phyloP scores from a whole-genome alignment of 2,797 vertebrate species.

The Leptatherina wallacei region DNA sequence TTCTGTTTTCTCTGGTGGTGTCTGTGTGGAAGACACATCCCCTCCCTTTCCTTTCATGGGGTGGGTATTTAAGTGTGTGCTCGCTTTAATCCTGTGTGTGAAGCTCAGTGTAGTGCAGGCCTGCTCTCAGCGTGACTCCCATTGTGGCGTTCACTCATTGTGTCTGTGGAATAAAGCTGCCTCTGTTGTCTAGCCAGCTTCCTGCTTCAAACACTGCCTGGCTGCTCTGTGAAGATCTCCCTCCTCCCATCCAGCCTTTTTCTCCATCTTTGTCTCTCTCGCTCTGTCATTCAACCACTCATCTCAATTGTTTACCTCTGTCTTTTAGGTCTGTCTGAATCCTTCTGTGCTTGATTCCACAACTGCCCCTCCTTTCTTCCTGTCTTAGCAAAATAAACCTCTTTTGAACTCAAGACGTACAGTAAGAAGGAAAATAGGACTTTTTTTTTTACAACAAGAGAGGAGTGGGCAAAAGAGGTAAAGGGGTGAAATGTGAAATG shows the following conservation, averaged over 20 bases:
- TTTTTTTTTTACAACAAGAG: constrained; percentile 27
- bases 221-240: constrained; percentile 72
- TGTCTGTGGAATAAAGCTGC: constrained; percentile 83
- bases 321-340: constrained; percentile 46
- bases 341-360: constrained; percentile 35
- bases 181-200: constrained; percentile 87
- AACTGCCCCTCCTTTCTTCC: constrained; percentile 46
- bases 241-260: constrained; percentile 56
- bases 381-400: constrained; percentile 73
- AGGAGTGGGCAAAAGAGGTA: constrained; percentile 38
- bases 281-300: constrained; percentile 57
- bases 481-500: constrained; percentile 64
- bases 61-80: constrained; percentile 75
- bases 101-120: constrained; percentile 73
- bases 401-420: constrained; percentile 63
- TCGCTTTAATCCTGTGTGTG: constrained; percentile 79
- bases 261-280: constrained; percentile 25
- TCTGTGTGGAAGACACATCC: constrained; percentile 57
- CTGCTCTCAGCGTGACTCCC: constrained; percentile 83
- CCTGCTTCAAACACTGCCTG: constrained; percentile 82
- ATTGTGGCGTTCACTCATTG: constrained; percentile 82
- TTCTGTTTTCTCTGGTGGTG: constrained; percentile 42
- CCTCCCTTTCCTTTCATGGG: constrained; percentile 71
- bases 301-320: constrained; percentile 62
- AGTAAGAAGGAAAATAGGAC: constrained; percentile 43